Evolutionary conservation across 2,113 vertebrate species (phyloP).

Genomic region (Xiphophorus hellerii): DNA sequence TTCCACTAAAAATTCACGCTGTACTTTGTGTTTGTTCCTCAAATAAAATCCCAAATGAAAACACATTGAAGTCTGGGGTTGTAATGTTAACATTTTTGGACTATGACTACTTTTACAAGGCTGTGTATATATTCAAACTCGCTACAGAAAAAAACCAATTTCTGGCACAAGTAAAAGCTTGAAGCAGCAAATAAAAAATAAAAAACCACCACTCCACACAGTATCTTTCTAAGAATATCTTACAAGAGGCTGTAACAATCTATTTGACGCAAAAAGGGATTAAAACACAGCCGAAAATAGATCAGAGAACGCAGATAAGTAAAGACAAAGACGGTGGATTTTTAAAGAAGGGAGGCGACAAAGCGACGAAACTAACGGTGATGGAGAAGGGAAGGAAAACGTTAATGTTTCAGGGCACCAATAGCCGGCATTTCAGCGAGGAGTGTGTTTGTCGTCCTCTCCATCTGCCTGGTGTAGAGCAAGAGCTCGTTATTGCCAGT

Average conservation of each 20-base stretch:
- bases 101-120: background rate
- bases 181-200: constrained; percentile 2
- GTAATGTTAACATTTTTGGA: background rate
- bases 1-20: background rate
- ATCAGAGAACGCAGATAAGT: constrained; percentile 21
- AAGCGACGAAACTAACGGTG: constrained; percentile 27
- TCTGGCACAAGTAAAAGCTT: constrained; percentile 50
- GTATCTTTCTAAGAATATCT: constrained; percentile 55
- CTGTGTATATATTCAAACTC: background rate
- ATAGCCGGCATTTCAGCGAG: constrained; percentile 33
- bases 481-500: constrained; percentile 76
- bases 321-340: constrained; percentile 1
- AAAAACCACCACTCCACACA: constrained; percentile 22
- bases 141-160: constrained; percentile 9
- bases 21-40: background rate
- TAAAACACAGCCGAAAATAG: constrained; percentile 53
- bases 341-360: constrained; percentile 17
- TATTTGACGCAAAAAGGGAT: constrained; percentile 25
- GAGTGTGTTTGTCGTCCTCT: constrained; percentile 72
- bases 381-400: constrained; percentile 10
- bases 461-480: constrained; percentile 69
- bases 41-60: background rate
- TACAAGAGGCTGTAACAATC: constrained; percentile 20
- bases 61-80: background rate
- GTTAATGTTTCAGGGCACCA: constrained; percentile 26